Evolutionary conservation across 1,140 invertebrate species (phyloP).

Genomic region (Microplitis mediator): DNA sequence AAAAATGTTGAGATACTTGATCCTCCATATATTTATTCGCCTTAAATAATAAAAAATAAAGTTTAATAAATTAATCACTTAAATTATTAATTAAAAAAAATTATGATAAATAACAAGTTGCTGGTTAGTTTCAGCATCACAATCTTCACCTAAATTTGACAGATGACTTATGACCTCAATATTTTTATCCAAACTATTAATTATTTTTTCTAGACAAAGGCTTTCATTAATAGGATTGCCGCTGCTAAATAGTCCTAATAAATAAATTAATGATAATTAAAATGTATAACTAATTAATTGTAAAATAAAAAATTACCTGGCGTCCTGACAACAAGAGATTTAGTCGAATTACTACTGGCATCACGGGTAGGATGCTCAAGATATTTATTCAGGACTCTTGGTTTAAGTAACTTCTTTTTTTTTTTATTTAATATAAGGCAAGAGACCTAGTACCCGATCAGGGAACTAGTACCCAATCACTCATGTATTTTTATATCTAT

Average conservation of each 20-base stretch:
- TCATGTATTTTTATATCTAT: too few species aligned
- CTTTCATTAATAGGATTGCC: slow-evolving; percentile 3
- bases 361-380: slow-evolving; percentile 52
- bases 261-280: background rate
- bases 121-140: slow-evolving; percentile 59
- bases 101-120: slow-evolving; percentile 63
- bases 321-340: slow-evolving; percentile 3
- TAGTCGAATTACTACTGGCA: slow-evolving; percentile 8
- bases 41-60: slow-evolving; percentile 59
- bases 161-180: slow-evolving; percentile 63
- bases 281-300: slow-evolving; percentile 14
- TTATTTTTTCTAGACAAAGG: slow-evolving; percentile 63
- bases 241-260: slow-evolving; percentile 38
- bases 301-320: slow-evolving; percentile 18
- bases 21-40: slow-evolving; percentile 83
- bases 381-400: slow-evolving; percentile 67
- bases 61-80: slow-evolving; percentile 4
- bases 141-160: slow-evolving; percentile 67
- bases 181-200: slow-evolving; percentile 64
- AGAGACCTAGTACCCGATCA: too few species aligned
- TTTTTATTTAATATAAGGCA: too few species aligned
- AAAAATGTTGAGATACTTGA: slow-evolving; percentile 86
- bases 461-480: too few species aligned
- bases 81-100: slow-evolving; percentile 9
- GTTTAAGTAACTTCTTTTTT: too few species aligned